Evolutionary conservation across 2,113 vertebrate species (phyloP).

Genomic region (Cheirogaleus medius): DNA sequence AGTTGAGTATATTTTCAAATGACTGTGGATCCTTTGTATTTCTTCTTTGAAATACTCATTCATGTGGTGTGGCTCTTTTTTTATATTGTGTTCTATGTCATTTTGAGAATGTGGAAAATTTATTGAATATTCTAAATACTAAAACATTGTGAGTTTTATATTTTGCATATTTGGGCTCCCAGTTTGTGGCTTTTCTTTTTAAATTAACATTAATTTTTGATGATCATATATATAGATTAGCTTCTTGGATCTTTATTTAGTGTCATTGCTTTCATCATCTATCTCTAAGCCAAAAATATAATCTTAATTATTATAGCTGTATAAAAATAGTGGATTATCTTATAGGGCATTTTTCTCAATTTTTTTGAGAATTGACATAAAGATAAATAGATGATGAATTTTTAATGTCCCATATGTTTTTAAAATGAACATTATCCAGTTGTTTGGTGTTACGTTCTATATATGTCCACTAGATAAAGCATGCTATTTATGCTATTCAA

Average conservation of each 20-base stretch:
- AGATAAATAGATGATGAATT: not conserved
- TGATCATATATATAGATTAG: not conserved
- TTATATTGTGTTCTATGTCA: not conserved
- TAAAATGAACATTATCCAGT: not conserved
- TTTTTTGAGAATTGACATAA: not conserved
- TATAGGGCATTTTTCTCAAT: not conserved
- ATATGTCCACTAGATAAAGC: not conserved
- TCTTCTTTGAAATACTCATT: not conserved
- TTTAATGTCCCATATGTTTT: not conserved
- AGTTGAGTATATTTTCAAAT: not conserved
- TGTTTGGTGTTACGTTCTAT: not conserved
- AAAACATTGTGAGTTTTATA: not conserved
- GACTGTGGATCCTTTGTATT: not conserved
- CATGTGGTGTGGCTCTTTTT: not conserved
- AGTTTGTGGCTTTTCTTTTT: not conserved
- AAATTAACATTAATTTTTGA: not conserved
- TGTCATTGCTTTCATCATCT: not conserved
- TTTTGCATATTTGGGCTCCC: not conserved
- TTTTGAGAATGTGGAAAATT: not conserved
- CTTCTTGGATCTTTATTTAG: not conserved
- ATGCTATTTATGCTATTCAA: not conserved
- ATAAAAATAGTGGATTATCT: not conserved
- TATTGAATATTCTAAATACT: not conserved
- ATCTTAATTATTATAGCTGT: not conserved
- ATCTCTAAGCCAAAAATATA: not conserved